Conservation (phyloP, 1,140 invertebrate genomes). For the Phymastichus coffea region DNA sequence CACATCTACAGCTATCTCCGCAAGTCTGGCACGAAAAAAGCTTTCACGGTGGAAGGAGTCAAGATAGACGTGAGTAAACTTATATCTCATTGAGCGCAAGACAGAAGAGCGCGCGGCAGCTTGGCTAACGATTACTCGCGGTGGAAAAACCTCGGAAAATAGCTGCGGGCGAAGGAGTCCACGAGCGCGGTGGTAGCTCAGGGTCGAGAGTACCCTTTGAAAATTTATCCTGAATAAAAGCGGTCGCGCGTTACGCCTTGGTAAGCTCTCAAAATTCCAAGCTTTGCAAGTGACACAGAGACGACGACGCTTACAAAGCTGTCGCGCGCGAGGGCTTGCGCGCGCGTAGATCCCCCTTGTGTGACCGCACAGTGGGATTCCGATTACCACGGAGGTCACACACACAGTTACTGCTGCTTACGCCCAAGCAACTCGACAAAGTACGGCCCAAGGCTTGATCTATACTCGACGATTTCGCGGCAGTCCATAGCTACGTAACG, state of each 20-base stretch:
- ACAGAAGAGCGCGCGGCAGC: too few relatives aligned
- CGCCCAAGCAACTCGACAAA: constrained; percentile 32
- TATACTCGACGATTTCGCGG: constrained; percentile 31
- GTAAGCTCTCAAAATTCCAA: not conserved
- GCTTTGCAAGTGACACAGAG: too few relatives aligned
- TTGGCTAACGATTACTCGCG: too few relatives aligned
- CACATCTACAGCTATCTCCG: constrained; percentile 83
- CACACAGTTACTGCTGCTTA: constrained; percentile 27
- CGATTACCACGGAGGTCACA: constrained; percentile 1
- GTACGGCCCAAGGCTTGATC: constrained; percentile 32
- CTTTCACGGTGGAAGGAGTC: constrained; percentile 70
- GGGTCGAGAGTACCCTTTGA: too few relatives aligned
- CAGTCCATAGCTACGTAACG: too few relatives aligned
- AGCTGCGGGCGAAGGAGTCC: too few relatives aligned
- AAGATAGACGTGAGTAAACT: constrained; percentile 70
- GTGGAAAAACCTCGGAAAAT: too few relatives aligned
- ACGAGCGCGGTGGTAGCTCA: constrained; percentile 14
- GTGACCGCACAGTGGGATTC: not conserved
- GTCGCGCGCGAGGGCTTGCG: too few relatives aligned
- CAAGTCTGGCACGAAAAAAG: constrained; percentile 62
- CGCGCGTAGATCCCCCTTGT: too few relatives aligned
- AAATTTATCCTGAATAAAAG: too few relatives aligned
- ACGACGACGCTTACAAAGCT: too few relatives aligned
- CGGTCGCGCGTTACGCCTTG: too few relatives aligned
- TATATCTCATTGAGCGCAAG: constrained; percentile 12